Evolutionary conservation across 2,113 vertebrate genomes (phyloP).

Genomic region (Rattus rattus): DNA sequence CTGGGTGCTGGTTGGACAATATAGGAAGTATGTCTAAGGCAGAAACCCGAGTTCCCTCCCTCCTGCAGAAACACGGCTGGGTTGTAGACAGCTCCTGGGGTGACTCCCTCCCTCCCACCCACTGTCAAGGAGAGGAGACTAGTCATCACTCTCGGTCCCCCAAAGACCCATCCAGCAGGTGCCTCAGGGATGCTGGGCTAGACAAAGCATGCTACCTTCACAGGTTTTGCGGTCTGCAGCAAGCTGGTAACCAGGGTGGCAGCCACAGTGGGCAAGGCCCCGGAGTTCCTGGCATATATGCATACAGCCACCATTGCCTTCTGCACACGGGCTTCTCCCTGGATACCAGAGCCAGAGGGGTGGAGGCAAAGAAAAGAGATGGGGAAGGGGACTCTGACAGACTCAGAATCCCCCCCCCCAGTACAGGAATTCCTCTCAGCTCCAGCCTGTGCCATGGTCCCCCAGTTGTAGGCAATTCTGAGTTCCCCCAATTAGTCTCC

Average conservation of each 20-base stretch:
- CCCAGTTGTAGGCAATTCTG: not conserved
- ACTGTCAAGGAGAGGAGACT: not conserved
- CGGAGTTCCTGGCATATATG: conserved; percentile 89
- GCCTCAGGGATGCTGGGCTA: accelerated
- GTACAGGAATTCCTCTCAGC: no score
- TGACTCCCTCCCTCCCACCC: accelerated
- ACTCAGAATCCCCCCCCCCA: not conserved
- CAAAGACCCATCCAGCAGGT: not conserved
- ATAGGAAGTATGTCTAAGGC: no score
- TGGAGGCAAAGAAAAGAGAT: not conserved
- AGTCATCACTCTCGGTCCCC: not conserved
- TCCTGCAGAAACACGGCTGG: accelerated
- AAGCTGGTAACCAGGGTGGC: conserved; percentile 90
- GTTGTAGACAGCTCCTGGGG: accelerated
- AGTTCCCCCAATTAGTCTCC: not conserved
- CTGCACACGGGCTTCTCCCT: conserved; percentile 90
- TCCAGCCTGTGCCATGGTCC: not conserved
- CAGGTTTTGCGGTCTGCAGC: conserved; percentile 89
- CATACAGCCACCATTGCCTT: conserved; percentile 93
- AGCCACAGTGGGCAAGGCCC: conserved; percentile 88
- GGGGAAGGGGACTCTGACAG: accelerated
- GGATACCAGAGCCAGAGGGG: not conserved
- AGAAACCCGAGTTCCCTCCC: accelerated
- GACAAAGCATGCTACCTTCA: conserved; percentile 84
- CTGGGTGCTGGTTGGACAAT: accelerated